Percentiles rank a stretch among this genome's conserved stretches.
phyloP scores from a whole-genome alignment of 2,113 vertebrate species.

The Chlamydotis undulata region DNA sequence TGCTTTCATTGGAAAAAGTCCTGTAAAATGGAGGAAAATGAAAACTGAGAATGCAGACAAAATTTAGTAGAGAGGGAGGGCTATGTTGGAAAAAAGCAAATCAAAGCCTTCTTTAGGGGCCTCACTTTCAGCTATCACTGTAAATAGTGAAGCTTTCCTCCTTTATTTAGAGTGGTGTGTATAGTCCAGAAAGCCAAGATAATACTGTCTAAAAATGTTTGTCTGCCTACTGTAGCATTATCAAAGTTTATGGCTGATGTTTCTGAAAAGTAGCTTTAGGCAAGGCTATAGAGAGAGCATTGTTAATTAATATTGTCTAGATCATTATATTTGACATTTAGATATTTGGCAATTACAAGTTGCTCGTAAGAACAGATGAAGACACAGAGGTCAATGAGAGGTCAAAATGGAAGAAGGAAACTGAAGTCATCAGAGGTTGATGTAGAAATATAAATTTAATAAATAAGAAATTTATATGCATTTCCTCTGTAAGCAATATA shows the following conservation, averaged over 20 bases:
- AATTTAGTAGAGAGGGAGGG: neutral
- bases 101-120: neutral
- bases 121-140: neutral
- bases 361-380: neutral
- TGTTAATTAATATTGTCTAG: neutral
- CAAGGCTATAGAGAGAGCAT: rapidly evolving
- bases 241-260: neutral
- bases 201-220: neutral
- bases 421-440: neutral
- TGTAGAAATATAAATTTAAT: neutral
- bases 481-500: neutral
- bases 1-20: neutral
- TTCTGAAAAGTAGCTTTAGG: neutral
- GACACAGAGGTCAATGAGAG: neutral
- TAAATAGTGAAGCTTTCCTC: neutral
- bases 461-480: neutral
- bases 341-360: neutral
- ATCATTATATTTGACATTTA: neutral
- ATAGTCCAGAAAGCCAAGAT: neutral
- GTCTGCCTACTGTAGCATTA: neutral
- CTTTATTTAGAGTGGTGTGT: neutral
- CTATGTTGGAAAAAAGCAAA: neutral
- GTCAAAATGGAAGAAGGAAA: neutral
- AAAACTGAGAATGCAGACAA: neutral
- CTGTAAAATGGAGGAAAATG: neutral